phyloP scores from a whole-genome alignment of 2,797 vertebrate species.

The Liparis tanakae region DNA sequence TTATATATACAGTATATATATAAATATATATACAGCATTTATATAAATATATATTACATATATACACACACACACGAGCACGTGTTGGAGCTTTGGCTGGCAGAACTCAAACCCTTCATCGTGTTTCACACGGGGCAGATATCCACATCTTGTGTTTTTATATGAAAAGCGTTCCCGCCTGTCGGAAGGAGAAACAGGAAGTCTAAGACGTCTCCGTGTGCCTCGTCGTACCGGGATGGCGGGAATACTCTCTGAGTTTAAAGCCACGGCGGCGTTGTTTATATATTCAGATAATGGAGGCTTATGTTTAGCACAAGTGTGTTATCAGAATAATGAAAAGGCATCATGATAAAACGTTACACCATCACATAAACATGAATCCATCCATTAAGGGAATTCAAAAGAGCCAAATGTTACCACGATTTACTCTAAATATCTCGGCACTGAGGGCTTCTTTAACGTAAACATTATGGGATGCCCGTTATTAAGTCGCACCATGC shows the following conservation, averaged over 20 bases:
- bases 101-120: constrained; percentile 26
- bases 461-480: neutral
- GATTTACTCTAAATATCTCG: constrained; percentile 18
- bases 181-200: constrained; percentile 34
- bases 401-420: constrained; percentile 11
- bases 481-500: constrained; percentile 22
- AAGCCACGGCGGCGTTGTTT: constrained; percentile 23
- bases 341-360: constrained; percentile 10
- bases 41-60: too few relatives aligned
- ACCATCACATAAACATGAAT: constrained; percentile 13
- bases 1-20: neutral
- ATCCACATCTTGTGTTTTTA: constrained; percentile 30
- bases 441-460: neutral
- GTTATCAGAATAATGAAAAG: constrained; percentile 23
- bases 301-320: constrained; percentile 23
- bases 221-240: constrained; percentile 13
- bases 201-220: constrained; percentile 32
- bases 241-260: constrained; percentile 4
- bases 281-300: constrained; percentile 17
- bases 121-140: constrained; percentile 19
- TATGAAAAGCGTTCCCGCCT: constrained; percentile 26
- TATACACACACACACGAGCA: too few relatives aligned
- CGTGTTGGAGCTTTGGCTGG: constrained; percentile 28
- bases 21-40: too few relatives aligned
- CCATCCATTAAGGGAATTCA: neutral